Evolutionary conservation across 1,140 invertebrate species (phyloP).

Genomic region (Temnothorax longispinosus): DNA sequence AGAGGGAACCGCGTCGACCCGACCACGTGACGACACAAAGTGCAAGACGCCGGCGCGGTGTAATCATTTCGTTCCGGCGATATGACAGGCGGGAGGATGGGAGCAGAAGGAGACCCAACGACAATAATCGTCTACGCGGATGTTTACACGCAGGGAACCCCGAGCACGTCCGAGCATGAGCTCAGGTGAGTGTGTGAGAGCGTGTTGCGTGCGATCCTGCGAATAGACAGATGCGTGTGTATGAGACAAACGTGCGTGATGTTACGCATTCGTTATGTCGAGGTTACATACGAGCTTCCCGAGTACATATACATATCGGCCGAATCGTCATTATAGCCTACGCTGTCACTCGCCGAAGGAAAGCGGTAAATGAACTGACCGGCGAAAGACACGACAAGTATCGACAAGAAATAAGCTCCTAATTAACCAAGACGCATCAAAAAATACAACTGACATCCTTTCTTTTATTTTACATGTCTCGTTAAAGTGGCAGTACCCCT

Average conservation of each 20-base stretch:
- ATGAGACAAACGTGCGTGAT: not conserved
- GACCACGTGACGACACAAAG: constrained; percentile 37
- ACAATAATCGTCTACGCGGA: constrained; percentile 77
- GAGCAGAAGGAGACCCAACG: constrained; percentile 63
- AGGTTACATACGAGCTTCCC: constrained; percentile 18
- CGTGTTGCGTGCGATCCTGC: not conserved
- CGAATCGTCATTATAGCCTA: not conserved
- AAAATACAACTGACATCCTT: not conserved
- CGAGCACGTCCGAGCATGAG: constrained; percentile 68
- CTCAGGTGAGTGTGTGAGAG: constrained; percentile 58
- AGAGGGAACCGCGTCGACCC: not conserved
- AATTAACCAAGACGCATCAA: not conserved
- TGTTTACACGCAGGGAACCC: constrained; percentile 73
- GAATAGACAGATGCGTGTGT: not conserved
- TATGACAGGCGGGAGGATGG: constrained; percentile 66
- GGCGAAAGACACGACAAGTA: not conserved
- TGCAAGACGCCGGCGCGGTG: constrained; percentile 29
- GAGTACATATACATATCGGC: not conserved
- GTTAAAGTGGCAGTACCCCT: not conserved
- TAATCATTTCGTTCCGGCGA: constrained; percentile 47
- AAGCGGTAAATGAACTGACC: not conserved
- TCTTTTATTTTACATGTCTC: not conserved
- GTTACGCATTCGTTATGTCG: constrained; percentile 40
- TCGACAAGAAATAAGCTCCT: not conserved
- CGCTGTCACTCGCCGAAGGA: not conserved